A percentile compares a stretch with the other conserved stretches of the same genome.
These are phyloP conservation scores for Catostomus latipinnis DNA, from an alignment of 2,797 vertebrate genomes.

Conservation along the genomic window DNA sequence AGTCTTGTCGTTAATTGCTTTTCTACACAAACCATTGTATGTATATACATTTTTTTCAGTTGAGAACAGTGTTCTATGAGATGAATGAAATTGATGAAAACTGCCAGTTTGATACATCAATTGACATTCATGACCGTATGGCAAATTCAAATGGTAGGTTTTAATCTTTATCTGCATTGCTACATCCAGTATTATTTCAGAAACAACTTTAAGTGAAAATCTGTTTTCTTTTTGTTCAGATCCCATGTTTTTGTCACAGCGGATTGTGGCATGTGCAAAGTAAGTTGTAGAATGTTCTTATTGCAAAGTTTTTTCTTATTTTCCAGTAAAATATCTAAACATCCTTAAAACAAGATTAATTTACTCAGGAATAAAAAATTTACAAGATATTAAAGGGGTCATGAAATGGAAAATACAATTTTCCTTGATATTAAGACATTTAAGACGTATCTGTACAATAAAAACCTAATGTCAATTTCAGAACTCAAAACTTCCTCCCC, in stretches of 20 bases:
- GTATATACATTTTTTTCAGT: slow-evolving; percentile 67
- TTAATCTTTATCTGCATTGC: not conserved
- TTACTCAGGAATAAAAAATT: too few relatives aligned
- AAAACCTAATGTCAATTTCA: too few relatives aligned
- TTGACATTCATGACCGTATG: slow-evolving; percentile 57
- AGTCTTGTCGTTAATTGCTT: not conserved
- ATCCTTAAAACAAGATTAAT: too few relatives aligned
- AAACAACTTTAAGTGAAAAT: not conserved
- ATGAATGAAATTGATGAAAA: slow-evolving; percentile 71
- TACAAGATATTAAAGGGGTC: too few relatives aligned
- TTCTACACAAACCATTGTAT: not conserved
- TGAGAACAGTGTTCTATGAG: slow-evolving; percentile 85
- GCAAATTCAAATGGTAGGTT: slow-evolving; percentile 54
- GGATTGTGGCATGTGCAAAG: slow-evolving; percentile 84
- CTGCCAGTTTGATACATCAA: slow-evolving; percentile 84
- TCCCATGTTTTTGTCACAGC: slow-evolving; percentile 60
- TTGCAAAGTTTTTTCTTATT: not conserved
- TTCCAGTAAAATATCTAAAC: too few relatives aligned
- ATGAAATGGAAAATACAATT: too few relatives aligned
- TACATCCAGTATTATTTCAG: not conserved
- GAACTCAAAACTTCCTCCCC: too few relatives aligned
- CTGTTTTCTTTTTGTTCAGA: slow-evolving; percentile 49
- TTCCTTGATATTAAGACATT: too few relatives aligned
- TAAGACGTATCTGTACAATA: too few relatives aligned
- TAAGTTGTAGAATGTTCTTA: slow-evolving; percentile 63